Percentiles rank a stretch among this genome's conserved stretches.
Conservation (phyloP, 2,797 vertebrate species). For the Podargus strigoides region DNA sequence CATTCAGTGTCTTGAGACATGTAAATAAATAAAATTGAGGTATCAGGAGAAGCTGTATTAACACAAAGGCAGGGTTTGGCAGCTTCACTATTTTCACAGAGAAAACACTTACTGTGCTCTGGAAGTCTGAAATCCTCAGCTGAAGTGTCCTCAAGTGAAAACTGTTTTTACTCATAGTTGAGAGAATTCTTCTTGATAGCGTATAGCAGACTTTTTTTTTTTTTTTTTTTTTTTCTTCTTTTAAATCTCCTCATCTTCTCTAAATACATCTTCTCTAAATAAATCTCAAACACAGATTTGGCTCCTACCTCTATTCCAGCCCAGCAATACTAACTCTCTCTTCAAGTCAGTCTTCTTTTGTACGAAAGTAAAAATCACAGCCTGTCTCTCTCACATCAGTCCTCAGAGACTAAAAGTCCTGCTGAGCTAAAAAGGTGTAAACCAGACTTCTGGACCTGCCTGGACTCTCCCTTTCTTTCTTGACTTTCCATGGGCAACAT, state of each 20-base stretch:
- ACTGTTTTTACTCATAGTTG: not conserved
- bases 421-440: not conserved
- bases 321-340: not conserved
- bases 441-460: not conserved
- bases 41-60: not conserved
- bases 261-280: too few relatives aligned
- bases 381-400: not conserved
- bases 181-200: not conserved
- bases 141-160: not conserved
- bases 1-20: not conserved
- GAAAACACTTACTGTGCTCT: not conserved
- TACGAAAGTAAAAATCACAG: not conserved
- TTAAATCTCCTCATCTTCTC: not conserved
- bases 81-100: not conserved
- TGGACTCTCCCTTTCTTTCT: not conserved
- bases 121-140: not conserved
- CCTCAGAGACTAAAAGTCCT: not conserved
- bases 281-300: not conserved
- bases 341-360: not conserved
- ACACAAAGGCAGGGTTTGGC: not conserved
- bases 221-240: not conserved
- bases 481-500: not conserved
- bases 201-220: not conserved
- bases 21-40: not conserved
- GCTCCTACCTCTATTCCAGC: not conserved